A percentile compares a stretch with the other conserved stretches of the same genome.
Evolutionary conservation across 1,140 invertebrate species (phyloP).

Genomic region (Triops longicaudatus): DNA sequence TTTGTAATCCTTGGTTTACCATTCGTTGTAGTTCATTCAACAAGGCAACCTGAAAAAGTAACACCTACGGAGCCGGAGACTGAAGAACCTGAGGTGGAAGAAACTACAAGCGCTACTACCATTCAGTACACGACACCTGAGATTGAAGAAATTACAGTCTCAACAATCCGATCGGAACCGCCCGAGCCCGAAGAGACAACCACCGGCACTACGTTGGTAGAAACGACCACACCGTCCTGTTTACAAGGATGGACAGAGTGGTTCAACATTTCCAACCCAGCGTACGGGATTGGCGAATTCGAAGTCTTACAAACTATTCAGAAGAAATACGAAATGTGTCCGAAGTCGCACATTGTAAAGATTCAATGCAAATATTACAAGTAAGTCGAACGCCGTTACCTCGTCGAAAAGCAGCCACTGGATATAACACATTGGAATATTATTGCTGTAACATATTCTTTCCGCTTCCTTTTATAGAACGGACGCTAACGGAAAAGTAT

Average conservation of each 20-base stretch:
- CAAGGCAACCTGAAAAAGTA: background rate
- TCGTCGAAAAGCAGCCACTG: no score
- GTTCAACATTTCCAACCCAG: conserved; percentile 37
- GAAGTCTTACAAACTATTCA: conserved; percentile 35
- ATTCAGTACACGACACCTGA: background rate
- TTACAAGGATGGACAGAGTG: conserved; percentile 39
- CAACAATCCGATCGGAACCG: conserved; percentile 28
- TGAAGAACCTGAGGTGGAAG: background rate
- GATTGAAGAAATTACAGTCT: conserved; percentile 16
- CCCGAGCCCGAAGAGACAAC: conserved; percentile 27
- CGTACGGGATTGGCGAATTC: conserved; percentile 34
- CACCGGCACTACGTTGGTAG: conserved; percentile 17
- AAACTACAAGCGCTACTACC: background rate
- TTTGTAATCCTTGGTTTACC: background rate
- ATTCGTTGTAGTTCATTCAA: background rate
- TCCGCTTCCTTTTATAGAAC: background rate
- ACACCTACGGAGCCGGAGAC: background rate
- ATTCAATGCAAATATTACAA: conserved; percentile 34
- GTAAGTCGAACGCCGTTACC: background rate
- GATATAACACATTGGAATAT: no score
- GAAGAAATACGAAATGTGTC: conserved; percentile 32
- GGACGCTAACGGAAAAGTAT: conserved; percentile 4
- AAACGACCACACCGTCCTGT: conserved; percentile 32
- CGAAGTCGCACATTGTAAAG: conserved; percentile 31
- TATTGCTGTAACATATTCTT: background rate